A percentile compares a stretch with the other conserved stretches of the same genome.
Conservation (phyloP, 2,888 invertebrate genomes). For the Heliconius cydno region DNA sequence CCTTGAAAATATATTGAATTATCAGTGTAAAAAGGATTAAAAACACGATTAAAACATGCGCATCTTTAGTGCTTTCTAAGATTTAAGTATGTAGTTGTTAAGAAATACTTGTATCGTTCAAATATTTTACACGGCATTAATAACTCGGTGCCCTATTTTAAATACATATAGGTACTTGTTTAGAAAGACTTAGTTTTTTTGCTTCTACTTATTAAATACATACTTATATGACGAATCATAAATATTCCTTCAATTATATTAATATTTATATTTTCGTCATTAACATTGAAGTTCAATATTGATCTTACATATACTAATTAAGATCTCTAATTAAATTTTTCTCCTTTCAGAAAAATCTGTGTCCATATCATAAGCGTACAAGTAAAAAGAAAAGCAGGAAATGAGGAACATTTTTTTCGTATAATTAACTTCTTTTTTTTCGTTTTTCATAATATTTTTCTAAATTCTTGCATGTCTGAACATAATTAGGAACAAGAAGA, state of each 20-base stretch:
- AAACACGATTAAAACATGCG: not conserved
- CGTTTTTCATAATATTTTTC: constrained; percentile 44
- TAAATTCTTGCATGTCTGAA: constrained; percentile 76
- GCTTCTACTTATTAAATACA: not conserved
- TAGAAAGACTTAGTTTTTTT: not conserved
- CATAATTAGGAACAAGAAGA: constrained; percentile 64
- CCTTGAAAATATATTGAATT: too few species aligned
- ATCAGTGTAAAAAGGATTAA: too few species aligned
- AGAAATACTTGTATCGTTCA: not conserved
- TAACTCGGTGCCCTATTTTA: not conserved
- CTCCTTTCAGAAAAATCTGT: constrained; percentile 70
- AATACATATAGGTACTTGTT: not conserved
- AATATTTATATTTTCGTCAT: not conserved
- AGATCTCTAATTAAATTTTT: constrained; percentile 36
- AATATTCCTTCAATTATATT: not conserved
- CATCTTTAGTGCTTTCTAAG: not conserved
- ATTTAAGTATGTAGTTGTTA: not conserved
- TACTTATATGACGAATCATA: not conserved
- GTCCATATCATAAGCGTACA: constrained; percentile 64
- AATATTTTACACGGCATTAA: not conserved
- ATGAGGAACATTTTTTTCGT: constrained; percentile 33
- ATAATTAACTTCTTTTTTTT: constrained; percentile 23
- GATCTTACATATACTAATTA: not conserved
- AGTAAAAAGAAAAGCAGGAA: constrained; percentile 50
- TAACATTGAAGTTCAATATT: too few species aligned